These are phyloP conservation scores for Bombycilla garrulus DNA, from an alignment of 2,113 vertebrate species.

Conservation along the genomic window DNA sequence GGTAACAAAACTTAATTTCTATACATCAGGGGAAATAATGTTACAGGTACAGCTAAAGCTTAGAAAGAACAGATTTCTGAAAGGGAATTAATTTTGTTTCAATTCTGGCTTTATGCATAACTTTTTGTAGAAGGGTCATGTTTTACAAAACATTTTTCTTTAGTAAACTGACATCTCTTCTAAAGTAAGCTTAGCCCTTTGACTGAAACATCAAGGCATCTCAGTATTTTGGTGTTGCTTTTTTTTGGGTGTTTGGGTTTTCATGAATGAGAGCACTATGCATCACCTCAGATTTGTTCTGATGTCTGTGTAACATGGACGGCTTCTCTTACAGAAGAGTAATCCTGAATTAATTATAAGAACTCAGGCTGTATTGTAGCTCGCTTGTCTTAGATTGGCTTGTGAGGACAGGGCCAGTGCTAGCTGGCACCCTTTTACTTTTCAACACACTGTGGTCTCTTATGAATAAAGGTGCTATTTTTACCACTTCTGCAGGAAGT, in stretches of 20 bases:
- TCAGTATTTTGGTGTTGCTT: not conserved
- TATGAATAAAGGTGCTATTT: not conserved
- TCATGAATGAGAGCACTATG: not conserved
- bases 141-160: not conserved
- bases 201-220: not conserved
- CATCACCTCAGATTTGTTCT: not conserved
- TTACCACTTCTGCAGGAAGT: not conserved
- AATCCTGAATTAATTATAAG: not conserved
- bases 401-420: not conserved
- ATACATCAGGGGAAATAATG: not conserved
- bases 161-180: not conserved
- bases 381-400: not conserved
- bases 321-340: not conserved
- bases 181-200: not conserved
- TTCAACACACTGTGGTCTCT: not conserved
- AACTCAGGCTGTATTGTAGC: not conserved
- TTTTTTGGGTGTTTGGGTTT: not conserved
- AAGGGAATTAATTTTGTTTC: not conserved
- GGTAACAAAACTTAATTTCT: not conserved
- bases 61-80: not conserved
- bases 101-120: not conserved
- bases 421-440: not conserved
- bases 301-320: not conserved
- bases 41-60: not conserved
- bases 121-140: not conserved